These are phyloP conservation scores for Ovis canadensis DNA, from an alignment of 2,113 vertebrate species.

Conservation along the genomic window DNA sequence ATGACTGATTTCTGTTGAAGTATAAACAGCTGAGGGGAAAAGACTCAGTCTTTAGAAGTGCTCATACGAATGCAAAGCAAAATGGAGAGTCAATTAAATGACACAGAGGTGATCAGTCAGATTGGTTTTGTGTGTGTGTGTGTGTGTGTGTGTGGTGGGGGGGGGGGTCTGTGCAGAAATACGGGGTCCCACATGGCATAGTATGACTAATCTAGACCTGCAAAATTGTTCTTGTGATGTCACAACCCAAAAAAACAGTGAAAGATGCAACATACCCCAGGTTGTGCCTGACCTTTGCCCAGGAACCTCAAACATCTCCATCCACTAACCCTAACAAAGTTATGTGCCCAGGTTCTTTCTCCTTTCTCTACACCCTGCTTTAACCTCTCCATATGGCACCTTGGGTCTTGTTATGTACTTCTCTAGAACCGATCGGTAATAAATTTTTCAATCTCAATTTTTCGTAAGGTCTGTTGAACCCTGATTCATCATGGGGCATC, in stretches of 20 bases:
- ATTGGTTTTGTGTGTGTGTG: not conserved
- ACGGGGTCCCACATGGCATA: not conserved
- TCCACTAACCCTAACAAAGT: not conserved
- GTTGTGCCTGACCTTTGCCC: not conserved
- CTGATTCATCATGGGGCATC: not conserved
- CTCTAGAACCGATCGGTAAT: not conserved
- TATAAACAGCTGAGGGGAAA: not conserved
- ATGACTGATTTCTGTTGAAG: not conserved
- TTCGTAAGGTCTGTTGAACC: not conserved
- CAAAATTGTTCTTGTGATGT: not conserved
- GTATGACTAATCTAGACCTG: not conserved
- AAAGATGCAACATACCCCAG: not conserved
- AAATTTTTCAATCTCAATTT: not conserved
- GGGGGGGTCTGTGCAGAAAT: not conserved
- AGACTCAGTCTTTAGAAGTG: not conserved
- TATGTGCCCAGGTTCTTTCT: not conserved
- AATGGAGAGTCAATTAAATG: not conserved
- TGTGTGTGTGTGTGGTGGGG: not conserved
- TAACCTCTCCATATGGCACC: not conserved
- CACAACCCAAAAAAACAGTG: not conserved
- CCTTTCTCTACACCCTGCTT: not conserved
- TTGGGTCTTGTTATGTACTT: not conserved
- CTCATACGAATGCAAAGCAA: not conserved
- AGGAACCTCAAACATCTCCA: not conserved
- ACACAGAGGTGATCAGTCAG: not conserved